A percentile compares a stretch with the other conserved stretches of the same genome.
These are phyloP conservation scores for Drosophila multiciliata DNA, from an alignment of 2,888 invertebrate genomes.

Conservation along the genomic window DNA sequence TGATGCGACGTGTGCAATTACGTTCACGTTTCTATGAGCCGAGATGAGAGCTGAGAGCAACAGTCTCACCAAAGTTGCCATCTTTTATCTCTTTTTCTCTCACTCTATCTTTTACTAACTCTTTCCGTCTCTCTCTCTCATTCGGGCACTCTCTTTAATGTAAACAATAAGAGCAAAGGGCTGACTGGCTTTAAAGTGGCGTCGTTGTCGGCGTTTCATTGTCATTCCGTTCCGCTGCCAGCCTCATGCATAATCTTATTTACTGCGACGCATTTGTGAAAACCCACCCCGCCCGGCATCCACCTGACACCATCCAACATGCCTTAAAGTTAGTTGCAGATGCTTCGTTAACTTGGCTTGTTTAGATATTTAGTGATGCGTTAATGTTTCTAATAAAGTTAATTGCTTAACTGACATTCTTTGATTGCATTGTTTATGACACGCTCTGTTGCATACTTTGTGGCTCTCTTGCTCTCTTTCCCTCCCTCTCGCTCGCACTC, in stretches of 20 bases:
- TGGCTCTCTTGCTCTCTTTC: conserved; percentile 29
- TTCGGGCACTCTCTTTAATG: conserved; percentile 37
- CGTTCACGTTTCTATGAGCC: conserved; percentile 40
- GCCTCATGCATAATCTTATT: conserved; percentile 59
- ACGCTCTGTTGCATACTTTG: conserved; percentile 68
- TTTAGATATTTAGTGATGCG: conserved; percentile 27
- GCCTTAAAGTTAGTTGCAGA: not conserved
- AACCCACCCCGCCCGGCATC: conserved; percentile 12
- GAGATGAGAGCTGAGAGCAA: conserved; percentile 56
- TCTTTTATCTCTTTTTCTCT: conserved; percentile 14
- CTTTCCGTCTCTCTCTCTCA: conserved; percentile 11
- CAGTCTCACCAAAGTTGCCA: conserved; percentile 27
- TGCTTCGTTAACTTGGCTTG: conserved; percentile 6
- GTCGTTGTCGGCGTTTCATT: conserved; percentile 46
- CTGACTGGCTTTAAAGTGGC: conserved; percentile 47
- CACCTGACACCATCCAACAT: not conserved
- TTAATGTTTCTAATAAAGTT: conserved; percentile 24
- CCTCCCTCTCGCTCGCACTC: not conserved
- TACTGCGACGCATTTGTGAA: conserved; percentile 70
- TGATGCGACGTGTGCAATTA: conserved; percentile 60
- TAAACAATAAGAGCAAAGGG: conserved; percentile 47
- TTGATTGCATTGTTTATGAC: conserved; percentile 32
- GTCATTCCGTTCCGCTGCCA: conserved; percentile 34
- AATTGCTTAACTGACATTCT: conserved; percentile 28
- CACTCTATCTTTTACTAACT: conserved; percentile 14